Evolutionary conservation across 1,140 invertebrate species (phyloP), one percentile per base, ranked within the genome.

Genomic region (Aleiodes sp.): DNA sequence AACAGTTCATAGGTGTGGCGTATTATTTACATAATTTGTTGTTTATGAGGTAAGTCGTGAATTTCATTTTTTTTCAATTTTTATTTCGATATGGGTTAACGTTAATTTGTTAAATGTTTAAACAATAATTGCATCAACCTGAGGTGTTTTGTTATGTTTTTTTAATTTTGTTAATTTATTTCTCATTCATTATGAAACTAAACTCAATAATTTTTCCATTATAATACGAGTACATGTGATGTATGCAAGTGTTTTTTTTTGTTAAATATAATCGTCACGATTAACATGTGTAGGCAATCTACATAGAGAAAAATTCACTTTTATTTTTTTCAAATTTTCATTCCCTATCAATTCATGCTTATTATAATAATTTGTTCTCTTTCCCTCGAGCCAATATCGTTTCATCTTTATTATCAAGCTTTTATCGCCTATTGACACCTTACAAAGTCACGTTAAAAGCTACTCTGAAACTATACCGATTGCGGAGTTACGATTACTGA

Each of bases 81-180:
- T 68, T 76, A 71, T 73, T 77, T 77, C 79, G 80, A 83, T 81
- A 83, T 81, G 80, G 73, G 75, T 77, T 76, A 75, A 72, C 71
- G 61, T 29, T 61, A 66, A 70, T 46, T 62, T 62, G 35, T 35
- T 60, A 33, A 41, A 61, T 33, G 14, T 46, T 19, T 65, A n/a
- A 65, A 65, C 29, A 56, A 65, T 9, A 35, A 28, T 64, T 14
- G 46, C 46, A 52, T 52, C 46, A 52, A 52, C 46, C 46, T 24
- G 46, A 52, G 57, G 26, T 21, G 57, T 35, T 33, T 60, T 2
- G 4, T 59, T 59, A n/a, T 61, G 9, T 61, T 31, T 61, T 61
- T 26, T 46, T 35, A 75, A 52, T 59, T 70, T 63, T 71, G 75
- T 72, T 68, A 65, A 56, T 52, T 31, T 56, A n/a, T 1, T 52